A percentile compares a stretch with the other conserved stretches of the same genome.
Evolutionary conservation across 2,113 vertebrate species (phyloP).

Genomic region (Percina caprodes): DNA sequence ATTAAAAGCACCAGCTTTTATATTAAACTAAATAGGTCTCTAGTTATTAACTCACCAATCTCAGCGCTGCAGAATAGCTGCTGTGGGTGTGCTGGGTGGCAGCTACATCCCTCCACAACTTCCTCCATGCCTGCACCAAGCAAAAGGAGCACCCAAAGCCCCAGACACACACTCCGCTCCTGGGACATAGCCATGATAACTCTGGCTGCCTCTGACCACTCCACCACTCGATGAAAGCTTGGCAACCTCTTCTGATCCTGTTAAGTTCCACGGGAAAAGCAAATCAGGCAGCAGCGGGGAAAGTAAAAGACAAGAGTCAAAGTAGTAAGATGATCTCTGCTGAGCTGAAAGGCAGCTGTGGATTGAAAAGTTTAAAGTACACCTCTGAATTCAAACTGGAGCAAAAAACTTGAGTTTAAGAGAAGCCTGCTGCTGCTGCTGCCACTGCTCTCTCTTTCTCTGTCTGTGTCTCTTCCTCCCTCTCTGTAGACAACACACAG

Average conservation of each 20-base stretch:
- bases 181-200: conserved; percentile 82
- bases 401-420: conserved; percentile 46
- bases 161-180: conserved; percentile 72
- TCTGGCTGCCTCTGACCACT: conserved; percentile 66
- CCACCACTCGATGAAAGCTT: conserved; percentile 54
- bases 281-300: conserved; percentile 31
- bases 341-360: conserved; percentile 65
- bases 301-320: conserved; percentile 15
- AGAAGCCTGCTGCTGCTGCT: conserved; percentile 34
- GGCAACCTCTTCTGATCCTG: conserved; percentile 60
- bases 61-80: conserved; percentile 89
- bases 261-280: conserved; percentile 51
- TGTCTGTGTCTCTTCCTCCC: conserved; percentile 47
- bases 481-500: conserved; percentile 69
- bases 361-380: conserved; percentile 72
- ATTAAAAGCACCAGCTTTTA: conserved; percentile 4
- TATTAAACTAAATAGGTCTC: not conserved
- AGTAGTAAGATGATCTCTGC: conserved; percentile 57
- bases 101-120: conserved; percentile 88
- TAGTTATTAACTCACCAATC: conserved; percentile 86
- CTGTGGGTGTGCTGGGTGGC: conserved; percentile 89
- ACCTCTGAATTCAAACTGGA: conserved; percentile 60
- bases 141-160: conserved; percentile 80
- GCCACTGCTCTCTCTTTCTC: conserved; percentile 42
- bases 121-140: conserved; percentile 75